phyloP scores from a whole-genome alignment of 2,113 vertebrate species.

The Pogona vitticeps region DNA sequence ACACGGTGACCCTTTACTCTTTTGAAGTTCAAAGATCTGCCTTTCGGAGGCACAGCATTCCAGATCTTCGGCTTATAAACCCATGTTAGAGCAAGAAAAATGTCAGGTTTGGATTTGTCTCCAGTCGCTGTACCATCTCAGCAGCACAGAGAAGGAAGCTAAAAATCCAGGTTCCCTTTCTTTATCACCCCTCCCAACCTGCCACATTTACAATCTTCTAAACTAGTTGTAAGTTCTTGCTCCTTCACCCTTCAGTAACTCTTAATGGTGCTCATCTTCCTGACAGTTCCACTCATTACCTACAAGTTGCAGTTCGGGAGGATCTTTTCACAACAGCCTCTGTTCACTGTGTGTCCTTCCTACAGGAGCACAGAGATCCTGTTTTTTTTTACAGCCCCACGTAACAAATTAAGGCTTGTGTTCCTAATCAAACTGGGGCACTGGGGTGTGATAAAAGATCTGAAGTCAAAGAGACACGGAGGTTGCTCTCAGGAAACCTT shows the following conservation, averaged over 20 bases:
- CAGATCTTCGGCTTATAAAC: not conserved
- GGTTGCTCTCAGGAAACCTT: not conserved
- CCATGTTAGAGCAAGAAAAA: not conserved
- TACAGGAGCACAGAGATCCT: not conserved
- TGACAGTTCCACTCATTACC: not conserved
- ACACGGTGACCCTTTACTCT: not conserved
- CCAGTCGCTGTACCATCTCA: too few species aligned
- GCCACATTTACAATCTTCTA: not conserved
- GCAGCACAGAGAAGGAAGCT: not conserved
- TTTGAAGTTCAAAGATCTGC: not conserved
- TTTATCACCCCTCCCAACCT: not conserved
- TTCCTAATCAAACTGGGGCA: not conserved
- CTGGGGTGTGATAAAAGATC: not conserved
- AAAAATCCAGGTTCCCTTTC: not conserved
- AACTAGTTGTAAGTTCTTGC: not conserved
- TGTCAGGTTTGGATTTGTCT: not conserved
- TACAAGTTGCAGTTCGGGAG: not conserved
- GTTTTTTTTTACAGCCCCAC: not conserved
- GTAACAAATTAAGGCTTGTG: not conserved
- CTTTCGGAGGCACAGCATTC: not conserved
- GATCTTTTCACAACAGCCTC: not conserved
- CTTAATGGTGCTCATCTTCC: not conserved
- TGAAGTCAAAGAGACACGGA: not conserved
- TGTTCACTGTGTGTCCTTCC: not conserved
- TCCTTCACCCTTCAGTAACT: not conserved